Percentiles rank a stretch among this genome's conserved stretches.
phyloP scores from a whole-genome alignment of 2,113 vertebrate species.

The Neogobius melanostomus region DNA sequence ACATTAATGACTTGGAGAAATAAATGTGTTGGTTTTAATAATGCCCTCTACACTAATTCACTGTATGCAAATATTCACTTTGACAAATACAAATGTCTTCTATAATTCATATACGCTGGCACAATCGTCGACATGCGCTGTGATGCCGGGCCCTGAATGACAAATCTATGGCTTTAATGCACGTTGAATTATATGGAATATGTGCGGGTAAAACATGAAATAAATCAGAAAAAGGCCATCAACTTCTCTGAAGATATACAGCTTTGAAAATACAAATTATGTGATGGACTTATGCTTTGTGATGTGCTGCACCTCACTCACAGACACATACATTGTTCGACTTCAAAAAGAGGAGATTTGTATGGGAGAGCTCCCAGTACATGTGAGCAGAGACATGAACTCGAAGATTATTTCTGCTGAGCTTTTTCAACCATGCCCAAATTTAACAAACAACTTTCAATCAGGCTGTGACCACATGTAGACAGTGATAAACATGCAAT shows the following conservation, averaged over 20 bases:
- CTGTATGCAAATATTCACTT: constrained; percentile 52
- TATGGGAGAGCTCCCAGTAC: constrained; percentile 27
- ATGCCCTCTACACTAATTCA: constrained; percentile 39
- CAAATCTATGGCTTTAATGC: constrained; percentile 28
- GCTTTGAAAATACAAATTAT: constrained; percentile 27
- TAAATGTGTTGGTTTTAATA: constrained; percentile 49
- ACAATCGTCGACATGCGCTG: constrained; percentile 22
- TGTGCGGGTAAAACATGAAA: constrained; percentile 22
- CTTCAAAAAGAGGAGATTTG: constrained; percentile 9
- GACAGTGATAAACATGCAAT: no score
- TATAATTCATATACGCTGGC: constrained; percentile 41
- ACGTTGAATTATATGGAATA: constrained; percentile 28
- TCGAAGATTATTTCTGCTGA: no score
- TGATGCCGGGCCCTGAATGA: constrained; percentile 27
- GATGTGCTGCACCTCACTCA: constrained; percentile 18
- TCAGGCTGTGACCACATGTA: no score
- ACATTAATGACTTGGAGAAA: constrained; percentile 42
- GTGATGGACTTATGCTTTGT: constrained; percentile 24
- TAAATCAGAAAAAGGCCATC: constrained; percentile 2
- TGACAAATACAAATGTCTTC: constrained; percentile 34
- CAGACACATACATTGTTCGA: not conserved
- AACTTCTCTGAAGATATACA: constrained; percentile 19
- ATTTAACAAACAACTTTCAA: no score
- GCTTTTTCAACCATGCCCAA: no score
- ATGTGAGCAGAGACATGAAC: not conserved